phyloP scores from a whole-genome alignment of 1,140 invertebrate genomes.

The Papilio helenus region DNA sequence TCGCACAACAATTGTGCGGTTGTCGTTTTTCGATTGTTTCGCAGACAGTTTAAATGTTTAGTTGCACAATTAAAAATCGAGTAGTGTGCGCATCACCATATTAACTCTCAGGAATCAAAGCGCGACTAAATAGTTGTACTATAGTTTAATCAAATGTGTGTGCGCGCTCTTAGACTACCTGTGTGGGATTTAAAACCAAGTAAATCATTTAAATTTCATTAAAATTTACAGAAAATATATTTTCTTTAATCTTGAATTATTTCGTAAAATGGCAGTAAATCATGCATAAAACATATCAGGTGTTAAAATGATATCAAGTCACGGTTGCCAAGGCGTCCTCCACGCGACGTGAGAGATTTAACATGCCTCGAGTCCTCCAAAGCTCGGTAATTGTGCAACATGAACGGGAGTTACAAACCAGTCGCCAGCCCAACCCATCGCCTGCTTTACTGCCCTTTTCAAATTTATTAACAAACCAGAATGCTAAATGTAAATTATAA shows the following conservation, averaged over 20 bases:
- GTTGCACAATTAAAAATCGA: too few relatives aligned
- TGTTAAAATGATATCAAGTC: slow-evolving; percentile 61
- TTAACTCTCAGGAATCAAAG: too few relatives aligned
- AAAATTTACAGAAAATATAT: not conserved
- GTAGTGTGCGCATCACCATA: too few relatives aligned
- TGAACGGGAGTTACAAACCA: slow-evolving; percentile 46
- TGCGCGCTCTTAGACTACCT: too few relatives aligned
- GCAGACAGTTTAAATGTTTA: too few relatives aligned
- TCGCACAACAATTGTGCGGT: too few relatives aligned
- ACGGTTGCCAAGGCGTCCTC: slow-evolving; percentile 60
- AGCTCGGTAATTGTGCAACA: slow-evolving; percentile 68
- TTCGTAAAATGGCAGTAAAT: not conserved
- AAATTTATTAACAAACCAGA: slow-evolving; percentile 27
- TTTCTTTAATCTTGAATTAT: not conserved
- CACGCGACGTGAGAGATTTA: slow-evolving; percentile 63
- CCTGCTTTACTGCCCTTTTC: slow-evolving; percentile 30
- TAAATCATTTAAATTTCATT: too few relatives aligned
- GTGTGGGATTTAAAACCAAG: too few relatives aligned
- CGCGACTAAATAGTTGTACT: too few relatives aligned
- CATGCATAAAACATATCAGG: slow-evolving; percentile 53
- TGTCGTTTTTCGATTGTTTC: too few relatives aligned
- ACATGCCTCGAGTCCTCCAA: slow-evolving; percentile 64
- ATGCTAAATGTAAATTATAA: slow-evolving; percentile 25
- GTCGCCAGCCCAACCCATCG: slow-evolving; percentile 37
- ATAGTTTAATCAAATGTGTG: too few relatives aligned